Percentiles rank a stretch among this genome's conserved stretches.
These are phyloP conservation scores for Alca torda DNA, from an alignment of 2,797 vertebrate species.

Conservation along the genomic window DNA sequence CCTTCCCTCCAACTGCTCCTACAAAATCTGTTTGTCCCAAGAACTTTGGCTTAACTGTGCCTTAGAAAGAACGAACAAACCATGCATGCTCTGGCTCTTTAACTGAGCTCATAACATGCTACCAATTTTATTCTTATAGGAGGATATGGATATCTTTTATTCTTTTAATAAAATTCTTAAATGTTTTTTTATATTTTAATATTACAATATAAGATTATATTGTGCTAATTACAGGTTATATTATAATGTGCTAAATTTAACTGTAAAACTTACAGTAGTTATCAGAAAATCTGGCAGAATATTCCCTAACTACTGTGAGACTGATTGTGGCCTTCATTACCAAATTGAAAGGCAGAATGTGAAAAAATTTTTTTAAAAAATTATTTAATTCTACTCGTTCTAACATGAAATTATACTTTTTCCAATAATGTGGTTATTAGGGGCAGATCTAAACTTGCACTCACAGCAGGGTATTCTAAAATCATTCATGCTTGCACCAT, in stretches of 20 bases:
- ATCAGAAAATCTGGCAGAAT: neutral
- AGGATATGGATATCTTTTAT: neutral
- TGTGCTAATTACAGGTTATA: no score
- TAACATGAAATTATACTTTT: neutral
- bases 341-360: neutral
- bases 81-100: neutral
- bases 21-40: neutral
- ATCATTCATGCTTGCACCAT: neutral
- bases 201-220: neutral
- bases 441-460: neutral
- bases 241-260: neutral
- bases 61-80: neutral
- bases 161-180: neutral
- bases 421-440: neutral
- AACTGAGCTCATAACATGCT: neutral
- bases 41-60: neutral
- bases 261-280: neutral
- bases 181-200: neutral
- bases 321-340: neutral
- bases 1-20: neutral
- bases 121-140: neutral
- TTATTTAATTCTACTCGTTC: neutral
- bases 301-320: neutral
- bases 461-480: neutral
- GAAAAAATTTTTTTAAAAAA: neutral